Evolutionary conservation across 2,888 invertebrate genomes (phyloP).

Genomic region (Cremastinae sp.): DNA sequence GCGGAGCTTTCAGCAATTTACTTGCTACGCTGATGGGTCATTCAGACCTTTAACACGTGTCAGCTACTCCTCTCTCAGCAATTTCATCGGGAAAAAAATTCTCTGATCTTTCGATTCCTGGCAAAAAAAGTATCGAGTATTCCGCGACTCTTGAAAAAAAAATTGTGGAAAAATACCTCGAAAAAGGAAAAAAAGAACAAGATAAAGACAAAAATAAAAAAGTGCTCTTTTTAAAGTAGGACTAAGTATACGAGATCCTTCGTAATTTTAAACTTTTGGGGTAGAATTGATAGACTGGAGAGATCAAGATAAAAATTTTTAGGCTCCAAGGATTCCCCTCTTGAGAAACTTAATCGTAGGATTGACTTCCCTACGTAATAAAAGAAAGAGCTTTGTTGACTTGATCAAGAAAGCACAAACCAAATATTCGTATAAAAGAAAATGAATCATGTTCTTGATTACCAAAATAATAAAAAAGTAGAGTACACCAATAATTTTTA

Average conservation of each 20-base stretch:
- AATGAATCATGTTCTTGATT: too few relatives aligned
- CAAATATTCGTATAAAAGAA: neutral
- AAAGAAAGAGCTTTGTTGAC: slow-evolving; percentile 28
- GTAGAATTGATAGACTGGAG: neutral
- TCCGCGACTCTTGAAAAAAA: too few relatives aligned
- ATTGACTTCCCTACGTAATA: slow-evolving; percentile 35
- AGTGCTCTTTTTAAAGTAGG: slow-evolving; percentile 62
- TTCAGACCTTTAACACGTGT: slow-evolving; percentile 65
- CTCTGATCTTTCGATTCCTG: neutral
- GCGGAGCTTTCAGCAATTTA: slow-evolving; percentile 15
- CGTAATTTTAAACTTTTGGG: slow-evolving; percentile 10
- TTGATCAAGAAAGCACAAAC: neutral
- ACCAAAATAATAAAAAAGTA: too few relatives aligned
- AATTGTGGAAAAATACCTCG: slow-evolving; percentile 7
- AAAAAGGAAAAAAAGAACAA: neutral
- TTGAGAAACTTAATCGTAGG: slow-evolving; percentile 52
- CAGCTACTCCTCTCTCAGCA: neutral
- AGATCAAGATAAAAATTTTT: slow-evolving; percentile 27
- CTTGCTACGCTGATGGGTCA: neutral
- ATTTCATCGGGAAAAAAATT: slow-evolving; percentile 4
- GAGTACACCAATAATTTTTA: too few relatives aligned
- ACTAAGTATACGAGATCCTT: slow-evolving; percentile 55
- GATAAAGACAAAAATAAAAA: too few relatives aligned
- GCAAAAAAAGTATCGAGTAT: slow-evolving; percentile 1
- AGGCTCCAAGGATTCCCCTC: slow-evolving; percentile 49